Conservation (phyloP, 53 echinoderm and acorn worm species). For the Henricia sp. region DNA sequence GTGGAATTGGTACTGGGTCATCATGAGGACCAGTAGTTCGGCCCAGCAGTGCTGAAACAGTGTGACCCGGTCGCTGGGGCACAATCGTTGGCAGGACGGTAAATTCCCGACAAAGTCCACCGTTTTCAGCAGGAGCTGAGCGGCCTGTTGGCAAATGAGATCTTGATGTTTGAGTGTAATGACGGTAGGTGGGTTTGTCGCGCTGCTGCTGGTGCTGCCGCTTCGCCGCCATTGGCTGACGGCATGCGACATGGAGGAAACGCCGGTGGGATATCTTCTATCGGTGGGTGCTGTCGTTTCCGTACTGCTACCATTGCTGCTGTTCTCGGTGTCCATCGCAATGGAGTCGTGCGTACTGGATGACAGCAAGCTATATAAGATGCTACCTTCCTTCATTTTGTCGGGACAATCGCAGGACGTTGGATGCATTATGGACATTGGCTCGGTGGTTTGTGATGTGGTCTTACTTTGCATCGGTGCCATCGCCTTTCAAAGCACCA, state of each 20-base stretch:
- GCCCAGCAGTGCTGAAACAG: conserved; percentile 98
- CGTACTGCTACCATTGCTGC: conserved; percentile 43
- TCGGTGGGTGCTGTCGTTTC: conserved; percentile 53
- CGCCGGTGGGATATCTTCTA: conserved; percentile 58
- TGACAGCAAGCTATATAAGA: conserved; percentile 84
- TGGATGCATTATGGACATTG: conserved; percentile 2
- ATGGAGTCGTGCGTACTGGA: conserved; percentile 57
- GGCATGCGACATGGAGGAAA: conserved; percentile 39
- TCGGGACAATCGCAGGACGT: conserved; percentile 93
- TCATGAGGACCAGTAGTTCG: conserved; percentile 92
- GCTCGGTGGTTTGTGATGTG: conserved; percentile 67
- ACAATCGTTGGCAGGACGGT: conserved; percentile 80
- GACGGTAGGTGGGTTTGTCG: conserved; percentile 68
- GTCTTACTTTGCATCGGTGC: conserved; percentile 64
- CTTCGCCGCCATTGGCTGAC: conserved; percentile 51
- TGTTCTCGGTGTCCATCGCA: conserved; percentile 20
- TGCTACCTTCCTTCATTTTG: conserved; percentile 85
- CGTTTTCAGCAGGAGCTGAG: conserved; percentile 93
- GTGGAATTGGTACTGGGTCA: conserved; percentile 92
- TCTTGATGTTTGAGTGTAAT: conserved; percentile 84
- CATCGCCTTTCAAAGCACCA: conserved; percentile 47
- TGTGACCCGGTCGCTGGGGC: conserved; percentile 72
- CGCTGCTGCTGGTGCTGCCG: neutral
- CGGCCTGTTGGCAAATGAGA: conserved; percentile 86
- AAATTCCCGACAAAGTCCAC: conserved; percentile 92